phyloP scores from a whole-genome alignment of 2,113 vertebrate species.

The Megaceryle torquata region DNA sequence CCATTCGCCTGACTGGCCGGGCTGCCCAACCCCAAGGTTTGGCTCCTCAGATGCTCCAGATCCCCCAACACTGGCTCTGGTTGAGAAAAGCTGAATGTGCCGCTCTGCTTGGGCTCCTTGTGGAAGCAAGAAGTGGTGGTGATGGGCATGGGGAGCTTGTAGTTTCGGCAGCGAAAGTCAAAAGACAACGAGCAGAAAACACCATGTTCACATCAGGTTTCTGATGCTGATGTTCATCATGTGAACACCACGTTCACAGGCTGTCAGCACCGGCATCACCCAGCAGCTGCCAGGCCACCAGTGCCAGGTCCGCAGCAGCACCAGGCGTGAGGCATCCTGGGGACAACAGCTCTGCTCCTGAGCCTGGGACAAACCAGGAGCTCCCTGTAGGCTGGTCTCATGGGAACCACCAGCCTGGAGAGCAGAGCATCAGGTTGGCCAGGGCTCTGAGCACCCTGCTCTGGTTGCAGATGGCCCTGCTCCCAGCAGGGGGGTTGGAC shows the following conservation, averaged over 20 bases:
- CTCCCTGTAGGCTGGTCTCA: neutral
- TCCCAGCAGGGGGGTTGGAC: too few species aligned
- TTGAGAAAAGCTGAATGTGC: neutral
- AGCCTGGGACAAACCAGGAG: neutral
- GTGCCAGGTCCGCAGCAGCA: neutral
- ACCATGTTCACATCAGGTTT: too few species aligned
- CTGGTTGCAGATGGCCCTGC: too few species aligned
- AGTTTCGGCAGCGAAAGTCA: too few species aligned
- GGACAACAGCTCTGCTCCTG: neutral
- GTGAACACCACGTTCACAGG: too few species aligned
- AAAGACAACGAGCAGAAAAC: too few species aligned
- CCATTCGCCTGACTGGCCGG: neutral
- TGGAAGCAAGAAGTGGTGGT: too few species aligned
- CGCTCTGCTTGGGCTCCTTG: neutral
- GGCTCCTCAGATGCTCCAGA: neutral
- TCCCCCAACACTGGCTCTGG: neutral
- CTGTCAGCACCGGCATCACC: too few species aligned
- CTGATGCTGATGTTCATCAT: too few species aligned
- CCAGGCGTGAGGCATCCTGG: fast-evolving
- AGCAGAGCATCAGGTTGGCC: neutral
- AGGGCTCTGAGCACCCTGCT: too few species aligned
- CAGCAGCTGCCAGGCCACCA: neutral
- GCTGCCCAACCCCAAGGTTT: neutral
- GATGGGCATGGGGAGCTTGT: too few species aligned
- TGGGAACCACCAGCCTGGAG: neutral